phyloP scores from a whole-genome alignment of 2,888 invertebrate genomes.

The Acrobasis consociella region DNA sequence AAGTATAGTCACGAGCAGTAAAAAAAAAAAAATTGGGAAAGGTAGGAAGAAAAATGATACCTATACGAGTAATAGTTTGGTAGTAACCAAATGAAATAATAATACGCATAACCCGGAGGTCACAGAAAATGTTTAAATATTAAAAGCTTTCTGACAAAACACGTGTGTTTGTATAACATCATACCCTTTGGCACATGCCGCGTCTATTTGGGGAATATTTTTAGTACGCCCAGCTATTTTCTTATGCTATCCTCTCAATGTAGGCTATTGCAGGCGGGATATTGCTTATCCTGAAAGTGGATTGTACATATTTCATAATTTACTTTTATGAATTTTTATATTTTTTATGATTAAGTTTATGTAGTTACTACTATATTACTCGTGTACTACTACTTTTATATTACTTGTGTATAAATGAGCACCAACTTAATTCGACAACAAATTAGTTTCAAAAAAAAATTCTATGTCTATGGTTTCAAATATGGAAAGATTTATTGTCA shows the following conservation, averaged over 20 bases:
- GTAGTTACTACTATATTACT: too few relatives aligned
- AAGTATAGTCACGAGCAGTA: too few relatives aligned
- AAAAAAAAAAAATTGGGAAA: too few relatives aligned
- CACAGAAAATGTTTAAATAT: constrained; percentile 25
- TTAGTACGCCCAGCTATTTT: constrained; percentile 6
- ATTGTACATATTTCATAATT: not conserved
- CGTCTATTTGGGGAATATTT: constrained; percentile 11
- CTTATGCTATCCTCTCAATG: not conserved
- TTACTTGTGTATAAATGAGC: too few relatives aligned
- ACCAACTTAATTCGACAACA: too few relatives aligned
- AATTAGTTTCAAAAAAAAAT: too few relatives aligned
- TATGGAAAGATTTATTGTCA: too few relatives aligned
- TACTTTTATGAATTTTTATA: not conserved
- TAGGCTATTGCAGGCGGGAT: not conserved
- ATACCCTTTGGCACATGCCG: constrained; percentile 10
- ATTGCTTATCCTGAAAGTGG: not conserved
- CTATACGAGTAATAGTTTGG: not conserved
- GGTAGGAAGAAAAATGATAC: too few relatives aligned
- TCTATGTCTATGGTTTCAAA: too few relatives aligned
- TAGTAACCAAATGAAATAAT: not conserved
- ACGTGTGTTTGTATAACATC: constrained; percentile 10
- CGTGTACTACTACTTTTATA: too few relatives aligned
- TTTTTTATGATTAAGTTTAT: too few relatives aligned
- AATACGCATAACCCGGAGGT: constrained; percentile 27
- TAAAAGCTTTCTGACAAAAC: constrained; percentile 12